Conservation (phyloP, 2,888 invertebrate genomes). For the Trileptium ribeirensis region DNA sequence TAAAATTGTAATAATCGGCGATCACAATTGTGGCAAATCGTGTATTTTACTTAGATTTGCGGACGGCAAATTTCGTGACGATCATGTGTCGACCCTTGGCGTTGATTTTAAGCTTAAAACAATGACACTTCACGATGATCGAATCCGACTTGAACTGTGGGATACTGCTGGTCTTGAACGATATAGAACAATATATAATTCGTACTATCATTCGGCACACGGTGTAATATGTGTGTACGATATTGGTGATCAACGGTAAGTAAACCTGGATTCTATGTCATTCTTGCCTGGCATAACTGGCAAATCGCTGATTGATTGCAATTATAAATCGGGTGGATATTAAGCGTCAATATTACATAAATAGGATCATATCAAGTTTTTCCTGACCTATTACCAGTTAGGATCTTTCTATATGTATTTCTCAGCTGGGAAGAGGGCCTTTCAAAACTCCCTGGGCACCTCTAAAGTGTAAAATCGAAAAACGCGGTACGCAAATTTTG, state of each 20-base stretch:
- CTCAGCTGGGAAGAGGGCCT: no score
- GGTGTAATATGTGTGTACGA: conserved; percentile 51
- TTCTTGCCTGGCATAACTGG: no score
- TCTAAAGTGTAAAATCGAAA: no score
- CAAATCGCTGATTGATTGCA: no score
- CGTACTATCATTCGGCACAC: conserved; percentile 51
- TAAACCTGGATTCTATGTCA: no score
- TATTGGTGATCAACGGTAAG: conserved; percentile 38
- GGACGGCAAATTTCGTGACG: conserved; percentile 45
- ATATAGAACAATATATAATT: conserved; percentile 48
- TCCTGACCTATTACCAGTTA: no score
- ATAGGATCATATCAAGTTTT: no score
- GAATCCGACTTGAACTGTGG: conserved; percentile 42
- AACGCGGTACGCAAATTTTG: no score
- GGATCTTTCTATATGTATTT: no score
- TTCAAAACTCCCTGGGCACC: no score
- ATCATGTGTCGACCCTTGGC: conserved; percentile 48
- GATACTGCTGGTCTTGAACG: conserved; percentile 28
- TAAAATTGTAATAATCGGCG: conserved; percentile 46
- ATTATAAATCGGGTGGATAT: no score
- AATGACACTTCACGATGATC: conserved; percentile 49
- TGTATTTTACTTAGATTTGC: conserved; percentile 49
- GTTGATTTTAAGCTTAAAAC: conserved; percentile 52
- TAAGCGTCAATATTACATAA: no score
- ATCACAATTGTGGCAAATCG: conserved; percentile 51